A percentile compares a stretch with the other conserved stretches of the same genome.
Conservation (phyloP, 2,113 vertebrate species). For the Illadopsis cleaveri region DNA sequence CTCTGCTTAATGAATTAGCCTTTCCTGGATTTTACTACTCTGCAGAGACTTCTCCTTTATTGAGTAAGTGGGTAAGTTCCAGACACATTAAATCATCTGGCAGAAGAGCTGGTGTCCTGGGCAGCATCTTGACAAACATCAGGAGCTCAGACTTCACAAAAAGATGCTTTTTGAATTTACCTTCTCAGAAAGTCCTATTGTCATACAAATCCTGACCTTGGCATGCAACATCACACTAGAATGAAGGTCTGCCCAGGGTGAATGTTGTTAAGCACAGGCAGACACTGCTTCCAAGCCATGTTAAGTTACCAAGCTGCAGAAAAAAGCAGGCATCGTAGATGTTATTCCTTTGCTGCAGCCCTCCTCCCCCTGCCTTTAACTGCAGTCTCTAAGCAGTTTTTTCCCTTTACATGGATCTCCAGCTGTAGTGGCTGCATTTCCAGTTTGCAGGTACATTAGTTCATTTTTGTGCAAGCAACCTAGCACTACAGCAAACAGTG, state of each 20-base stretch:
- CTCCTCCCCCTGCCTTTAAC: not conserved
- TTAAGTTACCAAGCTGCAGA: not conserved
- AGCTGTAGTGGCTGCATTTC: not conserved
- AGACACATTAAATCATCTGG: not conserved
- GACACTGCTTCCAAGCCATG: not conserved
- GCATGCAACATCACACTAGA: not conserved
- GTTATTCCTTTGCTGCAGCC: not conserved
- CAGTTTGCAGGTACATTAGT: not conserved
- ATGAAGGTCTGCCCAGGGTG: not conserved
- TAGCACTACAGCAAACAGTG: not conserved
- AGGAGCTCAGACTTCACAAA: not conserved
- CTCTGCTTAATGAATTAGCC: not conserved
- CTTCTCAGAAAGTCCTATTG: not conserved
- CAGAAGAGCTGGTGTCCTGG: not conserved
- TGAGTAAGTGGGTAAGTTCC: not conserved
- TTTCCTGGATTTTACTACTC: conserved; percentile 5
- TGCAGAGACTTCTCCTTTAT: not conserved
- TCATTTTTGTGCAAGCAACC: not conserved
- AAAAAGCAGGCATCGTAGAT: not conserved
- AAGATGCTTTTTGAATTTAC: not conserved
- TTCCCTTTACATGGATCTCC: not conserved
- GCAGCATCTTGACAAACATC: not conserved
- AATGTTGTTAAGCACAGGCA: not conserved
- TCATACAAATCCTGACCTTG: not conserved
- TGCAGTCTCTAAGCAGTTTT: not conserved